These are phyloP conservation scores for Drosophila flavopinicola DNA, from an alignment of 2,888 invertebrate genomes.

Conservation along the genomic window DNA sequence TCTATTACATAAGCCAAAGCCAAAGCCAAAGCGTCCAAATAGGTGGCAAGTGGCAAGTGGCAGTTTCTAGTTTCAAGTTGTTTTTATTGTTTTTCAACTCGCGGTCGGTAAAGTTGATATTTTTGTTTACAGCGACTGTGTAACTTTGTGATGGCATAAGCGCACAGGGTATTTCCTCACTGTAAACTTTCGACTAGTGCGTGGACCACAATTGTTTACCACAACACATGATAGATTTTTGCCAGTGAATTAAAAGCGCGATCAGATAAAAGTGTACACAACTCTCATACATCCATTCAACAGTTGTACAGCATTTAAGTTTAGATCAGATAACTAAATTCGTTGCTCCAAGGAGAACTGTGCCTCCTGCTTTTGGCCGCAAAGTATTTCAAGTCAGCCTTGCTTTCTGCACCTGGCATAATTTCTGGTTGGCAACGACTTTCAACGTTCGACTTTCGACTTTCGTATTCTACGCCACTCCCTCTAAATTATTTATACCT, in stretches of 20 bases:
- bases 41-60: not conserved
- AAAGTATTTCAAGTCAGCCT: not conserved
- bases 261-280: too few relatives aligned
- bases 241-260: too few relatives aligned
- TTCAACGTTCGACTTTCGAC: not conserved
- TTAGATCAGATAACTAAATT: too few relatives aligned
- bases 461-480: not conserved
- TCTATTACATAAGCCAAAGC: not conserved
- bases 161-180: not conserved
- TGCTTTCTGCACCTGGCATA: not conserved
- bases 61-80: not conserved
- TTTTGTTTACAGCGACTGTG: not conserved
- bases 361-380: too few relatives aligned
- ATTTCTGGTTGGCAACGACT: not conserved
- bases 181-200: not conserved
- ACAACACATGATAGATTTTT: too few relatives aligned
- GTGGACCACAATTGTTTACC: too few relatives aligned
- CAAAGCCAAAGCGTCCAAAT: not conserved
- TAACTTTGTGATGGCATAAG: not conserved
- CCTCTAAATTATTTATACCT: not conserved
- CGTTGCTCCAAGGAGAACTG: too few relatives aligned
- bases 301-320: too few relatives aligned
- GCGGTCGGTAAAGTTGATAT: not conserved
- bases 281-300: too few relatives aligned
- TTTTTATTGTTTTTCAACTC: slow-evolving; percentile 3